A percentile compares a stretch with the other conserved stretches of the same genome.
phyloP scores from a whole-genome alignment of 2,888 invertebrate species.

The Nomada ferruginata region DNA sequence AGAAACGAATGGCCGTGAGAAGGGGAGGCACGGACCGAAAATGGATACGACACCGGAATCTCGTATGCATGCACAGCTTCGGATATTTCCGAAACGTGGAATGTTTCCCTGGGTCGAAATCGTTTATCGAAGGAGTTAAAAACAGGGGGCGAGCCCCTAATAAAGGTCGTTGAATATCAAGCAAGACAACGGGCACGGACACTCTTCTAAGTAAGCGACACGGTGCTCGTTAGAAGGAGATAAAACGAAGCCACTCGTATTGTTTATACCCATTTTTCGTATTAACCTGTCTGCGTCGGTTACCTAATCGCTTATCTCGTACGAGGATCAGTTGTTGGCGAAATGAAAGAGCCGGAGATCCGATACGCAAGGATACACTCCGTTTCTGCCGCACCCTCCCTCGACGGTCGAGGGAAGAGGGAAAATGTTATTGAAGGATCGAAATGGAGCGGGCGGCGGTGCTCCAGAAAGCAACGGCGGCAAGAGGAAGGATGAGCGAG shows the following conservation, averaged over 20 bases:
- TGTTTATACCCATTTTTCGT: no score
- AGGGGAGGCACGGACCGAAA: conserved; percentile 23
- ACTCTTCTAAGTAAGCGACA: no score
- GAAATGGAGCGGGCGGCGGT: conserved; percentile 38
- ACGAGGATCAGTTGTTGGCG: conserved; percentile 6
- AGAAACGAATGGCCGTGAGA: conserved; percentile 69
- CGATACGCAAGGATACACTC: conserved; percentile 20
- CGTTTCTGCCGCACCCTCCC: conserved; percentile 28
- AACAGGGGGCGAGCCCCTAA: background rate
- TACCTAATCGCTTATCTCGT: conserved; percentile 44
- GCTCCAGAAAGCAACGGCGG: conserved; percentile 13
- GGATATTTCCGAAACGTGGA: background rate
- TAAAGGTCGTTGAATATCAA: background rate
- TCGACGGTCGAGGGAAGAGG: conserved; percentile 49
- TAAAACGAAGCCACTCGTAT: no score
- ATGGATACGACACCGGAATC: conserved; percentile 52
- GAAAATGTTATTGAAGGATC: conserved; percentile 81
- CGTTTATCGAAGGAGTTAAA: background rate
- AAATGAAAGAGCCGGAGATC: conserved; percentile 28
- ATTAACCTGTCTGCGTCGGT: conserved; percentile 6
- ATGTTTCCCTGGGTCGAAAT: background rate
- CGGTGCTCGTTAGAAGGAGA: no score
- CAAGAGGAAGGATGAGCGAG: conserved; percentile 52
- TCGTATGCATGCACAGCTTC: conserved; percentile 16
- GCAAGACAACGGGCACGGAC: background rate